A percentile compares a stretch with the other conserved stretches of the same genome.
Conservation (phyloP, 2,113 vertebrate genomes). For the Myrmecophaga tridactyla region DNA sequence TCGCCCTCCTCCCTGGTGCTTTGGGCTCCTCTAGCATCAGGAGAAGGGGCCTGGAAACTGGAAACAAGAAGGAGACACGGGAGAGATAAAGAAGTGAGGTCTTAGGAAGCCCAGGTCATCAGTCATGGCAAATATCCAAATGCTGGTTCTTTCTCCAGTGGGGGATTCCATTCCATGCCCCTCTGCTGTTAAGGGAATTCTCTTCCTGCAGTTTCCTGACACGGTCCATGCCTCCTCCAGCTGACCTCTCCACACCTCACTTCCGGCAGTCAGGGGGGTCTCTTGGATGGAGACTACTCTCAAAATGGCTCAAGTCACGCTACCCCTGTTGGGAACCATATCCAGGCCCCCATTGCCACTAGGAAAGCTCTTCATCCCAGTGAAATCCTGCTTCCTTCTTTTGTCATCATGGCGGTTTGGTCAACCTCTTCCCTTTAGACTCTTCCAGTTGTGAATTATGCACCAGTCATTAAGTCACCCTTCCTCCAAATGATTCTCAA, state of each 20-base stretch:
- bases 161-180: not conserved
- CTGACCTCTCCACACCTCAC: not conserved
- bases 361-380: not conserved
- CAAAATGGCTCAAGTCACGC: not conserved
- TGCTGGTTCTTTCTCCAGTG: not conserved
- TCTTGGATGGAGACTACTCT: not conserved
- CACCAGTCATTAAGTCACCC: not conserved
- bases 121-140: not conserved
- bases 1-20: not conserved
- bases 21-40: not conserved
- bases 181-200: not conserved
- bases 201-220: no score
- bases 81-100: not conserved
- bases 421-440: not conserved
- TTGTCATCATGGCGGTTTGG: not conserved
- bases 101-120: not conserved
- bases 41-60: not conserved
- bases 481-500: constrained; percentile 14
- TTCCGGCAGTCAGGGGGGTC: not conserved
- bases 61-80: not conserved
- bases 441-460: not conserved
- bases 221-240: not conserved
- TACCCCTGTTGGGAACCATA: not conserved
- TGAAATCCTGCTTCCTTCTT: not conserved
- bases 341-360: not conserved